phyloP scores from a whole-genome alignment of 2,888 invertebrate species.

The Euspilapteryx auroguttella region DNA sequence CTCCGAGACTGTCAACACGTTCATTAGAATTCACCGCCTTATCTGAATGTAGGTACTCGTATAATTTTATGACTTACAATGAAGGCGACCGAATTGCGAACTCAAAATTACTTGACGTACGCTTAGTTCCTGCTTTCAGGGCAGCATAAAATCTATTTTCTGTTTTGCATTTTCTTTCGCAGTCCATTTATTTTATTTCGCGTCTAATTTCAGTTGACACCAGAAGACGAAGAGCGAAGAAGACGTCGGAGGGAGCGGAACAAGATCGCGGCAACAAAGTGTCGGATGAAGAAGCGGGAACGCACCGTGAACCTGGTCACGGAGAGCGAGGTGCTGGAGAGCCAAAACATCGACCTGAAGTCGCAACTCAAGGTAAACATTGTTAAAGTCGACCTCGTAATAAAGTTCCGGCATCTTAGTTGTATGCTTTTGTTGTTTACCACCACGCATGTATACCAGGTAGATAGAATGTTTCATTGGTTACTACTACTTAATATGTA shows the following conservation, averaged over 20 bases:
- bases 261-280: constrained; percentile 94
- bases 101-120: background rate
- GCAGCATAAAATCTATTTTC: no score
- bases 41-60: no score
- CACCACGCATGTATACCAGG: no score
- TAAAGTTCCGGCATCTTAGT: background rate
- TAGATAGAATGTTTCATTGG: no score
- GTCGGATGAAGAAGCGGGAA: constrained; percentile 90
- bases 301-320: constrained; percentile 82
- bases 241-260: constrained; percentile 85
- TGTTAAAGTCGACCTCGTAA: no score
- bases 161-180: no score
- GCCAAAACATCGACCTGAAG: constrained; percentile 83
- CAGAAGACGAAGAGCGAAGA: constrained; percentile 89
- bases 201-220: constrained; percentile 68
- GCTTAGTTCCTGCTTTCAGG: constrained; percentile 3
- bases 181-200: no score
- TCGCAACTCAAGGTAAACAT: constrained; percentile 68
- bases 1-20: no score
- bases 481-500: no score
- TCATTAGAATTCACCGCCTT: constrained; percentile 5
- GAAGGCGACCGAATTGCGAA: constrained; percentile 1
- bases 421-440: no score
- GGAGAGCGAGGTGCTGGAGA: constrained; percentile 84
- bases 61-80: constrained; percentile 5